Base-by-base conservation (phyloP, 2,797 vertebrate species). In the Choloepus didactylus region DNA sequence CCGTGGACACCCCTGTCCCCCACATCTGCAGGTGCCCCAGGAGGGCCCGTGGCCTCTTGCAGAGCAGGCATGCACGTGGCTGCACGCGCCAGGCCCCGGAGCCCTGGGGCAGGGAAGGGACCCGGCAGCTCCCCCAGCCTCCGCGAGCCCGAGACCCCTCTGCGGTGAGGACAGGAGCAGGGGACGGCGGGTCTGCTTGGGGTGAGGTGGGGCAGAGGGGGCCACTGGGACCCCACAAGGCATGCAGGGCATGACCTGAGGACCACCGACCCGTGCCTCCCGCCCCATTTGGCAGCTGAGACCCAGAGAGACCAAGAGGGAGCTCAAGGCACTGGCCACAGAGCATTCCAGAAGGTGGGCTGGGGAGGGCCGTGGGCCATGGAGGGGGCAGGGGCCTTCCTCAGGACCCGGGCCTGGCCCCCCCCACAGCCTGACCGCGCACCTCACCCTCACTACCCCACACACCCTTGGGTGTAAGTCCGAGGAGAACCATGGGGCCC, bases 181-280 rank as follows among this genome's bases (percentile, higher is more conserved):
- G 31, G 1, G 9, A 21, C 0, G 0, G n/a, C 0, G 0, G 69
- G 15, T 70, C 19, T 41, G 56, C 59, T 19, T 1, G 16, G 31
- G 46, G 27, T 5, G 3, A 49, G 41, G 64, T 6, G 19, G 5
- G 56, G 6, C 18, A 56, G 19, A 56, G 19, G 56, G 18, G 6
- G 1, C 46, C 59, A 59, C 0, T 0, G 1, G 1, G 44, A 31
- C 23, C 0, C 21, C 44, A 9, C 54, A 1, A 3, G 15, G 38
- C 9, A 29, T 12, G 2, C 19, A 51, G 62, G 27, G 10, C 19
- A 4, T 1, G 9, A 18, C 2, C 5, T 41, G 54, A 54, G 59
- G 7, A 38, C 35, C 11, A 2, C 19, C 1, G 38, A 51, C 4
- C 0, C 6, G 9, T 12, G 27, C 64, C 19, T 66, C 16, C 27